Evolutionary conservation across 2,113 vertebrate species (phyloP), one percentile per base, ranked within the genome.

Genomic region (Columba janthina): DNA sequence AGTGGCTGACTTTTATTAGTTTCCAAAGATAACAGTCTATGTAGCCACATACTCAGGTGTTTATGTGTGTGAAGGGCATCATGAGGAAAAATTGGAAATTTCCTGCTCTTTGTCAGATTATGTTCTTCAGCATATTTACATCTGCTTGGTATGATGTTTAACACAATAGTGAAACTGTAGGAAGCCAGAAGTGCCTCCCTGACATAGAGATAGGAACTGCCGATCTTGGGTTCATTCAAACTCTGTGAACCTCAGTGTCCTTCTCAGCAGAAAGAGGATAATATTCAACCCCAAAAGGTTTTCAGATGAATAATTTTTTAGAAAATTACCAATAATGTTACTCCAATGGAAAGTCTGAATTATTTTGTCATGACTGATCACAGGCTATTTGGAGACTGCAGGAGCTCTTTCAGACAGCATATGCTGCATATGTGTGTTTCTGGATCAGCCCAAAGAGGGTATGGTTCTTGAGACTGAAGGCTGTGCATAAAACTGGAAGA

Each of bases 1-100:
- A 89, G 94, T 94, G 93, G 70, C 87, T 97, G 97, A 70, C 85
- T 98, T 98, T 97, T 97, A 97, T 96, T 95, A 91, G 82, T 97
- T 97, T 97, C 87, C 92, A 97, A 98, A 97, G 96, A 97, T 96
- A 97, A 90, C 83, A 90, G 85, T 81, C 75, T 88, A 58, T 94
- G 85, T 73, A 96, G 78, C 74, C 90, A 85, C 62, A 86, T 53
- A 83, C 6, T 10, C 72, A 57, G 83, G 31, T 93, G 32, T 78
- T 96, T 94, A 50, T 74, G 71, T 91, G 75, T 97, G 67, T 86
- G 85, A 96, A 97, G 86, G 90, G n/a, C 9, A 28, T 56, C 66
- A 90, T 81, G 46, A 92, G 61, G 75, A 94, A 97, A 96, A 85
- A 94, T 61, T 31, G 73, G 74, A 95, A 71, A 92, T 53, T 19